Base-by-base conservation (phyloP, 2,888 invertebrate genomes). In the Chloroclysta siterata region DNA sequence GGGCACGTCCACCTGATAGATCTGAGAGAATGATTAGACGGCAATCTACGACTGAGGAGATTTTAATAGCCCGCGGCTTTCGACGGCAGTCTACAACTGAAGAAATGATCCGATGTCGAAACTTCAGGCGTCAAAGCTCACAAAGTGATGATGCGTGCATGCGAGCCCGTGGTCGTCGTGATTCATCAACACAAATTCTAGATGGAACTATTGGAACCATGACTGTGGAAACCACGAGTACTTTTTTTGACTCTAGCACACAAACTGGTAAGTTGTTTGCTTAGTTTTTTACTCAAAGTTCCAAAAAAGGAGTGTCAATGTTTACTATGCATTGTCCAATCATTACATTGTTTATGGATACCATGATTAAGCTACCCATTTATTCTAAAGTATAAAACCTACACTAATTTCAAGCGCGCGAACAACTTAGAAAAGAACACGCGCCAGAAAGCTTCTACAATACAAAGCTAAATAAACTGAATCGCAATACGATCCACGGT, bases 141-240 rank as follows among this genome's bases (percentile, higher is more conserved):
- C 98, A 98, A 84, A 97, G 97, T 78, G 98, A 98, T 78, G 97
- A 97, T 79, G 94, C 95, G 11, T 95, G 94, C 73, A 93, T 93
- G 92, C 93, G 95, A 74, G 95, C 93, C 68, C 93, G 96, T 15
- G 97, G 97, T 0, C 93, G 97, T 1, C 92, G 97, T 11, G 98
- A 98, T 83, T 98, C 98, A 0, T 96, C 96, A 50, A 97, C 97
- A 0, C 98, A 98, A 89, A 98, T 98, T 78, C 95, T 97, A 59
- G 98, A 98, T 80, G 98, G 98, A 14, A 98, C 98, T 29, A 95
- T 98, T 71, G 97, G 97, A 36, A 97, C 97, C 42, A 98, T 98
- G 98, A 97, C 97, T 0, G 97, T 98, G 29, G 98, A 98, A 87
- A 98, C 98, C 3, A 97, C 97, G 5, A 97, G 97, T 88, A 97